phyloP scores from a whole-genome alignment of 2,113 vertebrate species.

The Pachycephala philippinensis region DNA sequence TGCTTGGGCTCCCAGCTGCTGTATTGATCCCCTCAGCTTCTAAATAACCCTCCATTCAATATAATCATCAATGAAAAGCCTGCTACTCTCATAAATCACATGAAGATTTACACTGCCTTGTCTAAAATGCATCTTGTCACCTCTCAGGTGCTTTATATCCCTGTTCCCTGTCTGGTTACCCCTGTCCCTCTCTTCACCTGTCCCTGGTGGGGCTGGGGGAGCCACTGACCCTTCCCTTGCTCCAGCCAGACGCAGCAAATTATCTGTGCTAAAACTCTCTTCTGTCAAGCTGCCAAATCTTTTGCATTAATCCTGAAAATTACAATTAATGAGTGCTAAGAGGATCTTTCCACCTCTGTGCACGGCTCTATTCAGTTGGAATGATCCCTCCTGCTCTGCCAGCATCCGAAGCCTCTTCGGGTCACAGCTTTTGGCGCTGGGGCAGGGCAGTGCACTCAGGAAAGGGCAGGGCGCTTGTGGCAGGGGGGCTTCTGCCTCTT shows the following conservation, averaged over 20 bases:
- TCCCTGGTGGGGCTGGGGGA: not conserved
- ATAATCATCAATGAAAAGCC: not conserved
- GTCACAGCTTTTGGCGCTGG: not conserved
- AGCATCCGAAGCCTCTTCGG: not conserved
- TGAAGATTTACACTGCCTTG: not conserved
- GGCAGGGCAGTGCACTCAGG: not conserved
- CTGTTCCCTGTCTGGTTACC: not conserved
- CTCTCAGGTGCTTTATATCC: not conserved
- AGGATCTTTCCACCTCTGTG: slow-evolving; percentile 52
- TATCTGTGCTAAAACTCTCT: slow-evolving; percentile 33
- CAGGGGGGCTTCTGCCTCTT: not conserved
- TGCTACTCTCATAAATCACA: not conserved
- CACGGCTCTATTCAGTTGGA: not conserved
- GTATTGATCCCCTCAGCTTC: slow-evolving; percentile 13
- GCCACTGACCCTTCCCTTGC: not conserved
- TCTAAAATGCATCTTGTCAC: not conserved
- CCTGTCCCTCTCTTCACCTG: not conserved
- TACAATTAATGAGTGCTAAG: slow-evolving; percentile 60
- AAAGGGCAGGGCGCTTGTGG: not conserved
- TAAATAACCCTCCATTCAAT: slow-evolving; percentile 18
- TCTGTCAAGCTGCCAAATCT: slow-evolving; percentile 58
- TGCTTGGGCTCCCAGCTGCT: not conserved
- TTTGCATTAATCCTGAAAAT: slow-evolving; percentile 62
- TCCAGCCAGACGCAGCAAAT: not conserved
- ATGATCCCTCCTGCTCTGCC: not conserved